Evolutionary conservation across 2,113 vertebrate species (phyloP).

Genomic region (Phycodurus eques): DNA sequence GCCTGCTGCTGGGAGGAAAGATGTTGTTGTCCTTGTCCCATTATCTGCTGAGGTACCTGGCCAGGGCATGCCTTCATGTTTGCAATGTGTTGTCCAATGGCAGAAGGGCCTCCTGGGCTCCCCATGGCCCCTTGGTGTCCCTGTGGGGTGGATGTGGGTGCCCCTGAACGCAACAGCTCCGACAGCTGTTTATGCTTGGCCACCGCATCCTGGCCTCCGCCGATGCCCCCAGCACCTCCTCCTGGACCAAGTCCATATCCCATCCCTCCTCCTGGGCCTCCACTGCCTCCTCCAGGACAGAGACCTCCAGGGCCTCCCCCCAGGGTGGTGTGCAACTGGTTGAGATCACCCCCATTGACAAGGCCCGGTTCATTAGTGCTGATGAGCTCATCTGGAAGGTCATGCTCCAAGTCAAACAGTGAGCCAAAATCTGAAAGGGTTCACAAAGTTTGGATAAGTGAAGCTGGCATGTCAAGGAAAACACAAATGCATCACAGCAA

Average conservation of each 20-base stretch:
- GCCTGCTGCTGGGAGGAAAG: conserved; percentile 75
- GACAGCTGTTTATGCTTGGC: conserved; percentile 99
- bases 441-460: conserved; percentile 24
- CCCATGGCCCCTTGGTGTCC: conserved; percentile 78
- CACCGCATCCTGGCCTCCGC: conserved; percentile 85
- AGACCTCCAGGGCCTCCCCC: conserved; percentile 73
- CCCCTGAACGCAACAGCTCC: conserved; percentile 88
- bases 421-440: conserved; percentile 88
- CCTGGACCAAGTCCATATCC: conserved; percentile 72
- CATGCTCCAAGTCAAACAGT: conserved; percentile 94
- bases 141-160: conserved; percentile 63
- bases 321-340: conserved; percentile 88
- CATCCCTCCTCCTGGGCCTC: conserved; percentile 53
- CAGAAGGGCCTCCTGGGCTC: conserved; percentile 58
- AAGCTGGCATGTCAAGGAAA: not conserved
- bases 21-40: conserved; percentile 73
- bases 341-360: conserved; percentile 91
- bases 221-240: conserved; percentile 44
- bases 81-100: conserved; percentile 71
- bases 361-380: conserved; percentile 87
- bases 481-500: not conserved
- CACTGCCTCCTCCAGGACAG: conserved; percentile 56
- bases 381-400: conserved; percentile 97
- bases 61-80: conserved; percentile 72
- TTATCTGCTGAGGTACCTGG: conserved; percentile 67